Percentiles rank a stretch among this genome's conserved stretches.
Evolutionary conservation across 2,113 vertebrate species (phyloP).

Genomic region (Macaca fascicularis): DNA sequence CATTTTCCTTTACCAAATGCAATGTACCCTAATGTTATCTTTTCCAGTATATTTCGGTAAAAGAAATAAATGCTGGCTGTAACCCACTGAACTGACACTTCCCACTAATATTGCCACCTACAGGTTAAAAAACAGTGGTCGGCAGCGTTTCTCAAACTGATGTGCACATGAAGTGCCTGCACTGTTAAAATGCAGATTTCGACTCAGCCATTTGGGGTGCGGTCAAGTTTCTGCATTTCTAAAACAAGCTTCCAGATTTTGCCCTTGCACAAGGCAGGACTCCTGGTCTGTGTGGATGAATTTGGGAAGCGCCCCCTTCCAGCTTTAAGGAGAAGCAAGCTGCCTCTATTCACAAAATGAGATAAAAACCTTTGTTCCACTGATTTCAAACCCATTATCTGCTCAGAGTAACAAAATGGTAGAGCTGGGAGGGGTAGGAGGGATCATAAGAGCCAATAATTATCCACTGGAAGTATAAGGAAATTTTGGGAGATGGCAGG

Average conservation of each 20-base stretch:
- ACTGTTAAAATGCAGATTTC: not conserved
- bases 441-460: not conserved
- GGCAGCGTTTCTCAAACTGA: not conserved
- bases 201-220: not conserved
- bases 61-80: not conserved
- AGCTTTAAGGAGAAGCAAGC: not conserved
- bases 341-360: not conserved
- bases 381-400: not conserved
- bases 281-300: not conserved
- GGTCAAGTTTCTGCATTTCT: not conserved
- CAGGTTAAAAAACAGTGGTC: not conserved
- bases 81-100: not conserved
- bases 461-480: not conserved
- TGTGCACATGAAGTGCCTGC: not conserved
- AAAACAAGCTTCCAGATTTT: not conserved
- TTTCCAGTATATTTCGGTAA: not conserved
- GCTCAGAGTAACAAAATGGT: not conserved
- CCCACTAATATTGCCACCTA: not conserved
- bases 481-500: not conserved
- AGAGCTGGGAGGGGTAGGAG: not conserved
- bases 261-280: not conserved
- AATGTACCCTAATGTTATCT: not conserved
- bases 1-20: not conserved
- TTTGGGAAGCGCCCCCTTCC: not conserved
- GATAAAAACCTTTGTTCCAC: not conserved